Conservation (phyloP, 2,888 invertebrate species). For the Suillia variegata region DNA sequence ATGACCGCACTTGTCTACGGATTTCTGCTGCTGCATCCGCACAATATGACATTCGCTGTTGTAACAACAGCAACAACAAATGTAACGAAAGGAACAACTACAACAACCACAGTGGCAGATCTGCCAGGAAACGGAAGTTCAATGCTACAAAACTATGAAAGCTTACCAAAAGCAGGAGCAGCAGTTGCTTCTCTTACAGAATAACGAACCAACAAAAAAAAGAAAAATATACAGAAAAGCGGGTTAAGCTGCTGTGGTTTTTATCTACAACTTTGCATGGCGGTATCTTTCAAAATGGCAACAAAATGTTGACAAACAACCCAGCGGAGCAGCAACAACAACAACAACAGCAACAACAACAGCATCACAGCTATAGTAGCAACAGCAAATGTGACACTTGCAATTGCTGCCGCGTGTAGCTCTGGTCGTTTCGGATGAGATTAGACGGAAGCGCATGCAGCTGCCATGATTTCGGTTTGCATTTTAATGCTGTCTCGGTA, state of each 20-base stretch:
- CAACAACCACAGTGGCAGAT: conserved; percentile 5
- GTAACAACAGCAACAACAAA: neutral
- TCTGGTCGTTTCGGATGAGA: neutral
- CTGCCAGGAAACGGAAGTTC: conserved; percentile 22
- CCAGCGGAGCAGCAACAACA: neutral
- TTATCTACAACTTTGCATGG: conserved; percentile 22
- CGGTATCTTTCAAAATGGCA: conserved; percentile 3
- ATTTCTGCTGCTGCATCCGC: neutral
- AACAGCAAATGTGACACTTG: conserved; percentile 9
- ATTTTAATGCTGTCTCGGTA: neutral
- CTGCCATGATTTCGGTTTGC: neutral
- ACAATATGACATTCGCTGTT: neutral
- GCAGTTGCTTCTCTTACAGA: too few species aligned
- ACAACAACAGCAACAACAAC: conserved; percentile 10
- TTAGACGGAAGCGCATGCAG: conserved; percentile 1
- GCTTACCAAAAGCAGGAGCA: neutral
- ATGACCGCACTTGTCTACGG: conserved; percentile 2
- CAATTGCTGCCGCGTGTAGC: neutral
- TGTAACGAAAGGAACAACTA: neutral
- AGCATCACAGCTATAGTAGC: conserved; percentile 41
- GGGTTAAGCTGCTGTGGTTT: conserved; percentile 25
- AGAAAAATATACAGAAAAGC: conserved; percentile 3
- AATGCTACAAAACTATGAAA: conserved; percentile 7
- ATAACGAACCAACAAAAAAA: too few species aligned
- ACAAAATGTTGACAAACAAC: conserved; percentile 8